phyloP scores from a whole-genome alignment of 1,140 invertebrate species.

The Penaeus japonicus region DNA sequence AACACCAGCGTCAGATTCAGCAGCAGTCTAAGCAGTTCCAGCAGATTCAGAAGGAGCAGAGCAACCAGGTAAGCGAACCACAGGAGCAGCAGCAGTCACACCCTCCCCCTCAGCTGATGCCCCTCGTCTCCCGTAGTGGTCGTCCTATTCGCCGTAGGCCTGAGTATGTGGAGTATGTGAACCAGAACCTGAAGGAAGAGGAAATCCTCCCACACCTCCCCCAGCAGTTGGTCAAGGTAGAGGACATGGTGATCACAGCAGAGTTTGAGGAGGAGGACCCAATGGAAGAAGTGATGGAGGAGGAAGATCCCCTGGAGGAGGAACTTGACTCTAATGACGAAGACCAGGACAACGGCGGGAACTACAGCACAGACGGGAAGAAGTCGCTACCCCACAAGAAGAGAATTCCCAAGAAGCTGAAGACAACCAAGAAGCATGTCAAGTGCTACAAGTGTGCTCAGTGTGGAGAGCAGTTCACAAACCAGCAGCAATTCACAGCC shows the following conservation, averaged over 20 bases:
- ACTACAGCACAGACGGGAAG: slow-evolving; percentile 54
- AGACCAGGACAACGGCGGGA: slow-evolving; percentile 50
- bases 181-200: slow-evolving; percentile 50
- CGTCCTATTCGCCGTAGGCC: slow-evolving; percentile 53
- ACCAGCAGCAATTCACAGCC: slow-evolving; percentile 60
- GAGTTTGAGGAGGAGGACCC: slow-evolving; percentile 48
- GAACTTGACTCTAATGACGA: slow-evolving; percentile 54
- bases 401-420: slow-evolving; percentile 72
- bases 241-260: slow-evolving; percentile 20
- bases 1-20: background rate
- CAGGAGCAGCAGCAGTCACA: background rate
- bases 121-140: slow-evolving; percentile 56
- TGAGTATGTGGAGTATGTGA: slow-evolving; percentile 58
- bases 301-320: slow-evolving; percentile 47
- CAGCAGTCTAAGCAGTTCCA: background rate
- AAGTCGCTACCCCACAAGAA: slow-evolving; percentile 72
- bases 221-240: slow-evolving; percentile 38
- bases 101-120: slow-evolving; percentile 19
- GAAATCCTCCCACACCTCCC: slow-evolving; percentile 13
- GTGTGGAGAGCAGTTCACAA: slow-evolving; percentile 63
- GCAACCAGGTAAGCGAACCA: background rate
- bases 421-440: slow-evolving; percentile 64
- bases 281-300: slow-evolving; percentile 28
- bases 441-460: slow-evolving; percentile 64
- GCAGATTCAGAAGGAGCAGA: background rate